These are phyloP conservation scores for Biston betularia DNA, from an alignment of 2,888 invertebrate genomes.

Conservation along the genomic window DNA sequence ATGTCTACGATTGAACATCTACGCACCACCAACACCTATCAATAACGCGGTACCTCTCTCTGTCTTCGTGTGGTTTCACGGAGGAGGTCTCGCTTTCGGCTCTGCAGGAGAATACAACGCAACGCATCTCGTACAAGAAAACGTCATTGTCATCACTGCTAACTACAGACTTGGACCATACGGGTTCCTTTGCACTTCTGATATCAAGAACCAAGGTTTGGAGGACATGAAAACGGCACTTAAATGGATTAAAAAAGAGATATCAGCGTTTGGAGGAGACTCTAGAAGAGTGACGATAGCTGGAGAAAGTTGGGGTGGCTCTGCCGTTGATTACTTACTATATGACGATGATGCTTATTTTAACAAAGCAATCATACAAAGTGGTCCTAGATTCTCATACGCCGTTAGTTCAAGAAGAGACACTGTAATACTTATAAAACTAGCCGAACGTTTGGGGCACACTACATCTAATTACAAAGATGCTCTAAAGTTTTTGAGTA, in stretches of 20 bases:
- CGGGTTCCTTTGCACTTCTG: conserved; percentile 69
- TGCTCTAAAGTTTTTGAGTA: conserved; percentile 56
- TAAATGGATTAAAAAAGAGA: conserved; percentile 66
- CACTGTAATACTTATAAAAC: conserved; percentile 51
- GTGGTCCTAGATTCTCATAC: conserved; percentile 58
- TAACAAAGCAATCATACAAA: conserved; percentile 63
- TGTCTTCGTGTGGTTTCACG: conserved; percentile 71
- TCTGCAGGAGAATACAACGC: conserved; percentile 61
- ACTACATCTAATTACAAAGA: conserved; percentile 46
- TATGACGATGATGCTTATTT: conserved; percentile 61
- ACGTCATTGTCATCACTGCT: conserved; percentile 59
- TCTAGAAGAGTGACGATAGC: conserved; percentile 61
- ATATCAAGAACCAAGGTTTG: conserved; percentile 63
- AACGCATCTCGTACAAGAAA: conserved; percentile 60
- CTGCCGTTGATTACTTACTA: conserved; percentile 64
- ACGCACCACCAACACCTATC: conserved; percentile 51
- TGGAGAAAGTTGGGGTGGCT: conserved; percentile 71
- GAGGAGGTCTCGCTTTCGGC: conserved; percentile 66
- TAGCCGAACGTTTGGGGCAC: conserved; percentile 58
- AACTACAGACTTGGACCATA: conserved; percentile 73
- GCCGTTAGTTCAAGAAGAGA: conserved; percentile 54
- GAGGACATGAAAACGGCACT: conserved; percentile 68
- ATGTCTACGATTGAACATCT: conserved; percentile 59
- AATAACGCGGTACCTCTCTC: conserved; percentile 55
- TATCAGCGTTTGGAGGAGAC: conserved; percentile 66